These are phyloP conservation scores for Clarias fuscus DNA, from an alignment of 2,797 vertebrate genomes.

Conservation along the genomic window DNA sequence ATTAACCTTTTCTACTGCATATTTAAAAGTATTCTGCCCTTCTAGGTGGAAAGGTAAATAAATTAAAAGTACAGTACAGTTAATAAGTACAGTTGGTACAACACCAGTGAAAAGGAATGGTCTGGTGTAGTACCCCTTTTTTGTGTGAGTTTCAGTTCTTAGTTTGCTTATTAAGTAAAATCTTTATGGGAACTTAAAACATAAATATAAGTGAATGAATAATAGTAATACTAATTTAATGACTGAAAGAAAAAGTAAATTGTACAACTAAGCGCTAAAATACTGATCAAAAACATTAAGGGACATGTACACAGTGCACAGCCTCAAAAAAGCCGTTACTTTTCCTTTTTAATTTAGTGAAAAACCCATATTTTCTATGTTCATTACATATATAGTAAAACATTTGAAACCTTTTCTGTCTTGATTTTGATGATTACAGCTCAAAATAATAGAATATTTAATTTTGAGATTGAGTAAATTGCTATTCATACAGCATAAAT, in stretches of 20 bases:
- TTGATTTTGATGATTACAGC: too few relatives aligned
- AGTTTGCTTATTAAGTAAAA: neutral
- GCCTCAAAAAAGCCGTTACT: too few relatives aligned
- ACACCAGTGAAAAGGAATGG: neutral
- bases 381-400: too few relatives aligned
- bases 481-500: too few relatives aligned
- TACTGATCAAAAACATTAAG: neutral
- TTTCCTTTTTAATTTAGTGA: too few relatives aligned
- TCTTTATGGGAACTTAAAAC: too few relatives aligned
- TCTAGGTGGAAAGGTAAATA: neutral
- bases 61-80: neutral
- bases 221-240: neutral
- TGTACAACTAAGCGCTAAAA: neutral
- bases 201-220: neutral
- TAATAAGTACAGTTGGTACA: neutral
- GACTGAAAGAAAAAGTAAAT: neutral
- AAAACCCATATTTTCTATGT: too few relatives aligned
- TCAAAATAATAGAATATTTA: too few relatives aligned
- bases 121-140: neutral
- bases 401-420: too few relatives aligned
- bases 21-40: neutral
- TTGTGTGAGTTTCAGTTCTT: neutral
- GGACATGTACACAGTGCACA: too few relatives aligned
- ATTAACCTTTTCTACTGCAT: neutral
- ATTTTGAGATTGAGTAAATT: too few relatives aligned